Conservation (phyloP, 1,140 invertebrate genomes). For the Zophobas morio region DNA sequence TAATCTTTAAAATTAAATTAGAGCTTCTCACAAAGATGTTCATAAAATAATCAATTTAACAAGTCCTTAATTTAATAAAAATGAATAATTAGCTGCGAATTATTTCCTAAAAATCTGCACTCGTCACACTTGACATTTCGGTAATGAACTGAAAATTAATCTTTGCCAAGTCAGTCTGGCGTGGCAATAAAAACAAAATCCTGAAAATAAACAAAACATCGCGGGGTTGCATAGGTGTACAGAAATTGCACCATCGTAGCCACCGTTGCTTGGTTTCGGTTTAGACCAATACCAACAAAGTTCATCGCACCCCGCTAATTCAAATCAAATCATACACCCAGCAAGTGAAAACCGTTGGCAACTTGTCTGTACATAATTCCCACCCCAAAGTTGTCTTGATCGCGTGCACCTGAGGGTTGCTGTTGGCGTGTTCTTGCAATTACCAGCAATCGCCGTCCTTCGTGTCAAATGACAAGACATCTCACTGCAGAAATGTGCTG, state of each 20-base stretch:
- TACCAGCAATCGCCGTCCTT: background rate
- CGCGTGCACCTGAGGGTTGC: slow-evolving; percentile 25
- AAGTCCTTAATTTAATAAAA: slow-evolving; percentile 13
- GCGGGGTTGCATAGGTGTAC: slow-evolving; percentile 6
- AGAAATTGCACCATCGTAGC: slow-evolving; percentile 27
- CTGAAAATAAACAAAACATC: slow-evolving; percentile 9
- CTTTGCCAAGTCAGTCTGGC: background rate
- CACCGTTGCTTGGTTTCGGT: slow-evolving; percentile 43
- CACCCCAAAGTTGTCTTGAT: slow-evolving; percentile 18
- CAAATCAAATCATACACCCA: slow-evolving; percentile 40
- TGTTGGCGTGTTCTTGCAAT: slow-evolving; percentile 40
- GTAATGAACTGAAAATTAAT: slow-evolving; percentile 30
- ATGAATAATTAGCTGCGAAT: slow-evolving; percentile 8
- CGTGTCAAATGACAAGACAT: slow-evolving; percentile 25
- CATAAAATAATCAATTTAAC: slow-evolving; percentile 22
- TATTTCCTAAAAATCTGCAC: slow-evolving; percentile 25
- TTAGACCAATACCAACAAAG: slow-evolving; percentile 45
- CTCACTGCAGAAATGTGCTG: slow-evolving; percentile 6
- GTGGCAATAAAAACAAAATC: background rate
- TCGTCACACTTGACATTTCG: slow-evolving; percentile 32
- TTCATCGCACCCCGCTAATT: slow-evolving; percentile 43
- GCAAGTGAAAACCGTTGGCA: slow-evolving; percentile 16
- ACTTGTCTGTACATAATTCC: slow-evolving; percentile 29
- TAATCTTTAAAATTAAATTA: slow-evolving; percentile 21
- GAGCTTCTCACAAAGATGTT: background rate